Conservation (phyloP, 1,140 invertebrate genomes). For the Anoplophora glabripennis region DNA sequence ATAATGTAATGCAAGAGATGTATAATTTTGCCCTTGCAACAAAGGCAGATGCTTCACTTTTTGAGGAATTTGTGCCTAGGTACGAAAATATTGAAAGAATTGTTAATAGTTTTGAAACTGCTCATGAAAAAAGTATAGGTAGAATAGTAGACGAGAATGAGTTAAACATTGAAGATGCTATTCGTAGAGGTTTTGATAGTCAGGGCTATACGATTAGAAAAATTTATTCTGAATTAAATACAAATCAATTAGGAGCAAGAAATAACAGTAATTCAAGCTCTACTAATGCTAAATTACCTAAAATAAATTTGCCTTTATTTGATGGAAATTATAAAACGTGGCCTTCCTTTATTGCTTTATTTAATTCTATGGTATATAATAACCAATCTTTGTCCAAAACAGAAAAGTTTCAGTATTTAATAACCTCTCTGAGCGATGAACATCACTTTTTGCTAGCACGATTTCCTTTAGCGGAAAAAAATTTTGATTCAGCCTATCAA, state of each 20-base stretch:
- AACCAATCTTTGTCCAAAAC: slow-evolving; percentile 1
- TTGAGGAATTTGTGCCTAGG: neutral
- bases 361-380: slow-evolving; percentile 13
- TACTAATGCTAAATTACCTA: slow-evolving; percentile 7
- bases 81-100: neutral
- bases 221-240: too few relatives aligned
- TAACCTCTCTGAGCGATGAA: slow-evolving; percentile 17
- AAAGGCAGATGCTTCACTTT: slow-evolving; percentile 1
- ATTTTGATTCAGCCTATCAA: slow-evolving; percentile 31
- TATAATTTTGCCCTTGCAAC: neutral
- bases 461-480: slow-evolving; percentile 22
- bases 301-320: slow-evolving; percentile 7
- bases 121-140: neutral
- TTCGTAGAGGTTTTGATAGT: neutral
- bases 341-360: slow-evolving; percentile 6
- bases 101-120: neutral
- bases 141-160: neutral
- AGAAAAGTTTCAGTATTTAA: slow-evolving; percentile 29
- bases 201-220: too few relatives aligned
- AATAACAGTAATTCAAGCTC: too few relatives aligned
- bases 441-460: slow-evolving; percentile 20
- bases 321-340: slow-evolving; percentile 7
- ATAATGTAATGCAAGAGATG: slow-evolving; percentile 1
- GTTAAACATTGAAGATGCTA: neutral
- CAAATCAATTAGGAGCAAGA: too few relatives aligned